Conservation (phyloP, 2,113 vertebrate genomes). For the Aplodontia rufa region DNA sequence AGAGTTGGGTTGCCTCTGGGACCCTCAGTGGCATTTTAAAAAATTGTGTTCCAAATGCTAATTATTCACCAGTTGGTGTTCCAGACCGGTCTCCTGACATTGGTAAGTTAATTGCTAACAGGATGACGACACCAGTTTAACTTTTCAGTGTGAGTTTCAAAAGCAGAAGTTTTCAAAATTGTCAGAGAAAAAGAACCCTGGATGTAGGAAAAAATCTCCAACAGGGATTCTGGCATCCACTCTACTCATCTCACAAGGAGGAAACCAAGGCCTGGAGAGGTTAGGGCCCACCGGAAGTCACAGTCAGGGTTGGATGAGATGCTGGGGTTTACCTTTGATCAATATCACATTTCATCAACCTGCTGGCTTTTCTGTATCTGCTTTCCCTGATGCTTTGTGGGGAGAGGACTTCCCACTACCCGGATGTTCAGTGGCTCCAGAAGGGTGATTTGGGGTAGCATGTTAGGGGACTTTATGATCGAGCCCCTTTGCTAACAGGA, state of each 20-base stretch:
- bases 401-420: neutral
- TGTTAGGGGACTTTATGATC: neutral
- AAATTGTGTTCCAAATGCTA: slow-evolving; percentile 9
- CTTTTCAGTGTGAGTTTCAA: slow-evolving; percentile 32
- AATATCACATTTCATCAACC: too few relatives aligned
- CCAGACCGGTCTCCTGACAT: slow-evolving; percentile 9
- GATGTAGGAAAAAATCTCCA: neutral
- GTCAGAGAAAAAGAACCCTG: neutral
- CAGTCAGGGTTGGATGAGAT: neutral
- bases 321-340: neutral
- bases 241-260: neutral
- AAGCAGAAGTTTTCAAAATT: neutral
- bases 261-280: neutral
- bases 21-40: neutral
- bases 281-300: neutral
- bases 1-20: neutral
- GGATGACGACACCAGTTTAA: neutral
- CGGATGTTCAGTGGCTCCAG: neutral
- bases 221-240: neutral
- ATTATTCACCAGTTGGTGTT: slow-evolving; percentile 34
- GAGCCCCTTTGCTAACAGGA: neutral
- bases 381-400: neutral
- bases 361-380: neutral
- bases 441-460: neutral
- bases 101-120: neutral